Evolutionary conservation across 2,113 vertebrate species (phyloP).

Genomic region (Myrmophylax atrothorax): DNA sequence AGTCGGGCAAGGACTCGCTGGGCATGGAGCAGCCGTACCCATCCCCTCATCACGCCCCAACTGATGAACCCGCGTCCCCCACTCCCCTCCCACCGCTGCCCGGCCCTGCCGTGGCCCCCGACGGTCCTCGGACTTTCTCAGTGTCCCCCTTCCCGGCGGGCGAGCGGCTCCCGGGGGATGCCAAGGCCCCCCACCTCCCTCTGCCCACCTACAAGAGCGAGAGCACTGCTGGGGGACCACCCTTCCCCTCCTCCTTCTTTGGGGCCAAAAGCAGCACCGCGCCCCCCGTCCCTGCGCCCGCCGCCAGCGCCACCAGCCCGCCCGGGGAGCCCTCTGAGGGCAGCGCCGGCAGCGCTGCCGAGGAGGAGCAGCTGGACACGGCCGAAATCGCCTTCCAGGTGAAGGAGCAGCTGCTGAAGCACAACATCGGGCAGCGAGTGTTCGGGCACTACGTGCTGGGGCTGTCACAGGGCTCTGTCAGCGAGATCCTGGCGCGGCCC

Average conservation of each 20-base stretch:
- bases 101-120: slow-evolving; percentile 45
- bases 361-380: slow-evolving; percentile 95
- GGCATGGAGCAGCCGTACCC: slow-evolving; percentile 80
- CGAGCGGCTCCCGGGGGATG: slow-evolving; percentile 80
- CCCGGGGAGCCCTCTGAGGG: slow-evolving; percentile 83
- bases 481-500: slow-evolving; percentile 96
- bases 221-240: slow-evolving; percentile 38
- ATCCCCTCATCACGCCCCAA: slow-evolving; percentile 74
- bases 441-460: slow-evolving; percentile 98
- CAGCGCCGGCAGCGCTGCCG: slow-evolving; percentile 64
- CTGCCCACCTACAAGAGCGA: slow-evolving; percentile 88
- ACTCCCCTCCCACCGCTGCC: slow-evolving; percentile 70
- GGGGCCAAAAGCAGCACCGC: slow-evolving; percentile 81
- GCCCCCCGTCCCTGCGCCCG: slow-evolving; percentile 52
- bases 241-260: slow-evolving; percentile 86
- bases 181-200: slow-evolving; percentile 79
- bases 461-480: slow-evolving; percentile 96
- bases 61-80: slow-evolving; percentile 72
- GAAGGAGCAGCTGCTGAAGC: slow-evolving; percentile 97
- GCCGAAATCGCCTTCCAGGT: slow-evolving; percentile 97
- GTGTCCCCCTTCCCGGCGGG: slow-evolving; percentile 80
- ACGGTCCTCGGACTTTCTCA: slow-evolving; percentile 81
- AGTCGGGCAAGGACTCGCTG: slow-evolving; percentile 79
- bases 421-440: slow-evolving; percentile 97
- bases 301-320: slow-evolving; percentile 71